Percentiles rank a stretch among this genome's conserved stretches.
These are phyloP conservation scores for Harpagifer antarcticus DNA, from an alignment of 2,797 vertebrate species.

Conservation along the genomic window DNA sequence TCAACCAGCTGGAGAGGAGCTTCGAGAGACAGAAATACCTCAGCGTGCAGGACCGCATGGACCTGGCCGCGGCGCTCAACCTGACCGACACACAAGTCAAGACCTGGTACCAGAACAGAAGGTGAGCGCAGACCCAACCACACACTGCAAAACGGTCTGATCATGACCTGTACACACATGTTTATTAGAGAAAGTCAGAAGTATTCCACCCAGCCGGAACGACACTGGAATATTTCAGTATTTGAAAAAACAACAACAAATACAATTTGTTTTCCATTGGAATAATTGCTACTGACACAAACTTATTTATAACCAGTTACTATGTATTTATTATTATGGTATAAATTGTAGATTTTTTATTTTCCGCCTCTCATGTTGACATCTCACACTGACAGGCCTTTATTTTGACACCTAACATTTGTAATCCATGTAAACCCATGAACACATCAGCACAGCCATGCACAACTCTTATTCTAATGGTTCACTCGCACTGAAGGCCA, in stretches of 20 bases:
- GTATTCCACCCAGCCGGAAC: background rate
- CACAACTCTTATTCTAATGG: background rate
- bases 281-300: background rate
- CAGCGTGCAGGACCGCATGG: conserved; percentile 98
- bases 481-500: background rate
- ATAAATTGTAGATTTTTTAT: background rate
- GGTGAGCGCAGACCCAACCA: conserved; percentile 70
- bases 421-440: background rate
- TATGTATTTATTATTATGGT: too few relatives aligned
- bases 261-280: background rate
- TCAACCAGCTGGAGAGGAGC: conserved; percentile 96
- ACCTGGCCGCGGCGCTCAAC: conserved; percentile 95
- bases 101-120: conserved; percentile 95
- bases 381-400: background rate
- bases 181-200: background rate
- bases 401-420: background rate
- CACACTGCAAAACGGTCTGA: background rate
- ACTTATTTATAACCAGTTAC: background rate
- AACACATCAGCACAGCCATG: background rate
- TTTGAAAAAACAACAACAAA: background rate
- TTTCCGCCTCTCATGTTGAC: background rate
- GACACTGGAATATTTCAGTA: background rate
- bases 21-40: conserved; percentile 98
- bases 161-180: too few relatives aligned
- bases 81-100: conserved; percentile 96